Evolutionary conservation across 2,888 invertebrate genomes (phyloP).

Genomic region (Oegoconia quadripuncta): DNA sequence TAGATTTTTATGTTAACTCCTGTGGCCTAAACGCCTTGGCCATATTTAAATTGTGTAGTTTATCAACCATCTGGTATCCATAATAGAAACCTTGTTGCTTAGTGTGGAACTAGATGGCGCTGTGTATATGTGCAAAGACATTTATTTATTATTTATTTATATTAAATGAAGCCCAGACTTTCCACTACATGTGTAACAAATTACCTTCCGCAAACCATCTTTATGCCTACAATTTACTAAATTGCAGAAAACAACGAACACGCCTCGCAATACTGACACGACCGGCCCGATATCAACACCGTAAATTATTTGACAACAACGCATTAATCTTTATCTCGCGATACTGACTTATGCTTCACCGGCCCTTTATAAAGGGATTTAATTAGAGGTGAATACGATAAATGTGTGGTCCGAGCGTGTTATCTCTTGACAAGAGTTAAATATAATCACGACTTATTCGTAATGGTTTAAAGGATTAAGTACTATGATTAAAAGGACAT

Average conservation of each 20-base stretch:
- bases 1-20: too few relatives aligned
- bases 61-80: too few relatives aligned
- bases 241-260: conserved; percentile 20
- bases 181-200: not conserved
- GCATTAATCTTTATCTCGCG: conserved; percentile 70
- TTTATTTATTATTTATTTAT: too few relatives aligned
- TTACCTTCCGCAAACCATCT: conserved; percentile 5
- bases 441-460: conserved; percentile 54
- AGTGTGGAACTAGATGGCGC: too few relatives aligned
- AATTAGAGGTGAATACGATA: conserved; percentile 54
- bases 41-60: too few relatives aligned
- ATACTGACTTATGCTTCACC: conserved; percentile 32
- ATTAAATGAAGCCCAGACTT: not conserved
- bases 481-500: conserved; percentile 40
- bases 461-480: conserved; percentile 49
- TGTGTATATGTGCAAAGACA: too few relatives aligned
- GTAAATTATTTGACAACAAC: conserved; percentile 71
- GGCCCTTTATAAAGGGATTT: conserved; percentile 48
- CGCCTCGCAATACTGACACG: conserved; percentile 28
- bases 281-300: conserved; percentile 46
- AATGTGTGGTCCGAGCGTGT: conserved; percentile 61
- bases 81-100: too few relatives aligned
- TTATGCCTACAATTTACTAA: conserved; percentile 18
- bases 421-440: conserved; percentile 58
- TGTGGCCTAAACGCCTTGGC: too few relatives aligned